These are phyloP conservation scores for Falco rusticolus DNA, from an alignment of 2,797 vertebrate species.

Conservation along the genomic window DNA sequence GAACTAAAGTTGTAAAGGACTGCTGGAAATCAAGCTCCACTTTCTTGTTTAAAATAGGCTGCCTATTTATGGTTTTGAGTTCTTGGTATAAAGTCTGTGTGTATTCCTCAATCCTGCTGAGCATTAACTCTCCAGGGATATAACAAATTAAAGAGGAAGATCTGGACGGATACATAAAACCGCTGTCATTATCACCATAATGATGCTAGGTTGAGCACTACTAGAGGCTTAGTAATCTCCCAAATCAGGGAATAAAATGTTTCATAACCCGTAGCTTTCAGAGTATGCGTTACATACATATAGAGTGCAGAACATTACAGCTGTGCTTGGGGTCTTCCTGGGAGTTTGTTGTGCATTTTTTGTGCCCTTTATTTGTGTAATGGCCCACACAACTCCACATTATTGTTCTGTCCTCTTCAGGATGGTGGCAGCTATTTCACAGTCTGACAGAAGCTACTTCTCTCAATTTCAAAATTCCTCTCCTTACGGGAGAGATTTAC, in stretches of 20 bases:
- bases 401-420: neutral
- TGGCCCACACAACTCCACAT: neutral
- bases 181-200: neutral
- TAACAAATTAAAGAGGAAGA: neutral
- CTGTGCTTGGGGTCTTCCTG: neutral
- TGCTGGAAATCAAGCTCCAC: neutral
- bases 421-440: neutral
- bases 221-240: neutral
- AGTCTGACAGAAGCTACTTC: neutral
- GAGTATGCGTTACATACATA: fast-evolving
- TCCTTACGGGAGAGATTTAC: neutral
- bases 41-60: neutral
- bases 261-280: neutral
- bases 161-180: neutral
- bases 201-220: neutral
- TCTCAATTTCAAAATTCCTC: neutral
- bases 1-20: neutral
- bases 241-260: neutral
- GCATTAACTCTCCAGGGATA: neutral
- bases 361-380: neutral
- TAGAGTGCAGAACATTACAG: neutral
- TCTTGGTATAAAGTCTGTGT: neutral
- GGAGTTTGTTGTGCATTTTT: neutral
- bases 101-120: neutral
- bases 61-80: neutral